Conservation (phyloP, 2,797 vertebrate species). For the Danio kyathit region DNA sequence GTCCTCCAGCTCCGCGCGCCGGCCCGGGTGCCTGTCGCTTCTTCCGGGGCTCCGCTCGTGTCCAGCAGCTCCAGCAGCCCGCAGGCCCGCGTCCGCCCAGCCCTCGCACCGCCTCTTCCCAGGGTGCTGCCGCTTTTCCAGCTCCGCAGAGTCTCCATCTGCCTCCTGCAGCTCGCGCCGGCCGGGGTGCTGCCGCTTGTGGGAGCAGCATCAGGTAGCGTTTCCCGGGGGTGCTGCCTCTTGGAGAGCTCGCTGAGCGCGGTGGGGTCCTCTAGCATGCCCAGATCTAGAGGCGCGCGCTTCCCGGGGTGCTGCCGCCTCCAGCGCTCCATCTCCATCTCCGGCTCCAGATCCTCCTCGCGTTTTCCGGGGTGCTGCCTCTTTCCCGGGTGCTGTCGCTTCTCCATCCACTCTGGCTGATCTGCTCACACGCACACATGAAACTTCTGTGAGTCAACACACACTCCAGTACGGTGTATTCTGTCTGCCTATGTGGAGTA, state of each 20-base stretch:
- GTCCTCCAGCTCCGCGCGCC: constrained; percentile 77
- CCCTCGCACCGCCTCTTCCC: constrained; percentile 86
- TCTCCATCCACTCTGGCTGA: constrained; percentile 79
- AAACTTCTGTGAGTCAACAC: too few relatives aligned
- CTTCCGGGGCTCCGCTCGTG: constrained; percentile 77
- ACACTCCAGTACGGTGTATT: too few relatives aligned
- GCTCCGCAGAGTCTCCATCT: constrained; percentile 64
- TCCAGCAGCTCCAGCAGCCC: constrained; percentile 83
- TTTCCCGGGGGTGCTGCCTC: constrained; percentile 87
- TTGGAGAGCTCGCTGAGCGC: constrained; percentile 79
- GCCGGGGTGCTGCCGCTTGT: constrained; percentile 82
- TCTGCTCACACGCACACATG: constrained; percentile 66
- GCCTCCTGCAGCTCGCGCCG: constrained; percentile 74
- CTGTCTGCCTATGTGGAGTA: too few relatives aligned
- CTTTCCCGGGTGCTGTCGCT: constrained; percentile 86
- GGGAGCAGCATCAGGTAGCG: constrained; percentile 75
- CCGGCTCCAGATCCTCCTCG: constrained; percentile 73
- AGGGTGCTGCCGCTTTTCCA: constrained; percentile 88
- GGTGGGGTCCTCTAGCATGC: constrained; percentile 68
- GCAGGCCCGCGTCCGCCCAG: constrained; percentile 78
- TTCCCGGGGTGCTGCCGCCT: constrained; percentile 88
- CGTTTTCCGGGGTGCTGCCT: constrained; percentile 86
- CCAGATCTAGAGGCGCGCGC: constrained; percentile 72
- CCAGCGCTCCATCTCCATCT: constrained; percentile 70
- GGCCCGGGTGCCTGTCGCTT: constrained; percentile 91